phyloP scores from a whole-genome alignment of 2,888 invertebrate genomes.

The Sialis fuliginosa region DNA sequence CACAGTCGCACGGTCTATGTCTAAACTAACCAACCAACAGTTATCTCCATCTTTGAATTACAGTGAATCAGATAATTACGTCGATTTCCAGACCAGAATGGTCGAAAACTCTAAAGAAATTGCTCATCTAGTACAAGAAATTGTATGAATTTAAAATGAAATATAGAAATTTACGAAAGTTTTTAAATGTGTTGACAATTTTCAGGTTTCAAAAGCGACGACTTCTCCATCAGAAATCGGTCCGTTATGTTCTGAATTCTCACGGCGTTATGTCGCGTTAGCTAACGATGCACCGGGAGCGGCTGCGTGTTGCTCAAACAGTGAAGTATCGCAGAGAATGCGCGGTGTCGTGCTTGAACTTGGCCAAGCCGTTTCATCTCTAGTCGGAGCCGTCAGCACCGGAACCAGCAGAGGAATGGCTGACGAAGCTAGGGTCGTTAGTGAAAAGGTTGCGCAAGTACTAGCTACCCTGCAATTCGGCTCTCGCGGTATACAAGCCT shows the following conservation, averaged over 20 bases:
- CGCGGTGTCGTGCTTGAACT: slow-evolving; percentile 69
- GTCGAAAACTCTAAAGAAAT: slow-evolving; percentile 89
- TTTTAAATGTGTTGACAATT: slow-evolving; percentile 7
- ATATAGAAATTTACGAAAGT: slow-evolving; percentile 1
- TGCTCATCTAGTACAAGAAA: slow-evolving; percentile 79
- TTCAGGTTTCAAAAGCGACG: slow-evolving; percentile 58
- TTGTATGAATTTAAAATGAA: slow-evolving; percentile 35
- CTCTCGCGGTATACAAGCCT: slow-evolving; percentile 93
- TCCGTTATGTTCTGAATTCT: slow-evolving; percentile 68
- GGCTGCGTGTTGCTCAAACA: slow-evolving; percentile 71
- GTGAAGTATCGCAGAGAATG: slow-evolving; percentile 59
- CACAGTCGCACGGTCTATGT: slow-evolving; percentile 77
- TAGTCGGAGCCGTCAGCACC: slow-evolving; percentile 61
- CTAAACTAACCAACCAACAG: slow-evolving; percentile 56
- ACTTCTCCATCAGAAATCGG: slow-evolving; percentile 64
- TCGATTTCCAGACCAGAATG: slow-evolving; percentile 96
- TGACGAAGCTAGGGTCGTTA: slow-evolving; percentile 62
- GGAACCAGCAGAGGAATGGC: slow-evolving; percentile 63
- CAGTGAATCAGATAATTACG: slow-evolving; percentile 59
- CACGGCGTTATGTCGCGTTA: slow-evolving; percentile 68
- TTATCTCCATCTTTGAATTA: slow-evolving; percentile 48
- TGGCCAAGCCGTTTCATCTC: slow-evolving; percentile 70
- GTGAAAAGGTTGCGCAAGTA: slow-evolving; percentile 74
- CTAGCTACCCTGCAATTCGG: slow-evolving; percentile 84
- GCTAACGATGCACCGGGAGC: slow-evolving; percentile 84